A percentile compares a stretch with the other conserved stretches of the same genome.
These are phyloP conservation scores for Myotis vivesi DNA, from an alignment of 2,797 vertebrate species.

Conservation along the genomic window DNA sequence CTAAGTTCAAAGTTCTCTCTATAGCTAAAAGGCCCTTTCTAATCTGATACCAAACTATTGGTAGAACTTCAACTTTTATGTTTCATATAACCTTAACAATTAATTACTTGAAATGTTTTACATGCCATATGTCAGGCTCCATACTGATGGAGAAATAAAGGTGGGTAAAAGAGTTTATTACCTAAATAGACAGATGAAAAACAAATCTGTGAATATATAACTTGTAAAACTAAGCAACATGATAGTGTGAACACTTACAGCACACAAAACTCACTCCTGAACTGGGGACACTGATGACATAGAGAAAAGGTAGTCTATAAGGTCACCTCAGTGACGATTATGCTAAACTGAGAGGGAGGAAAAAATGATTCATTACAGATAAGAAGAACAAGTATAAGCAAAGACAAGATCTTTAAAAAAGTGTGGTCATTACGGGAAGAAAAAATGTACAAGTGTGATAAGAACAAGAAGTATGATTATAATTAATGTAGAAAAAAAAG, in stretches of 20 bases:
- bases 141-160: slow-evolving; percentile 20
- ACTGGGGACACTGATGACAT: neutral
- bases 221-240: neutral
- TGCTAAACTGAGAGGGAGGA: neutral
- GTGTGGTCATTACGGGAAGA: slow-evolving; percentile 16
- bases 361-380: slow-evolving; percentile 48
- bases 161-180: slow-evolving; percentile 27
- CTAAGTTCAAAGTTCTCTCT: neutral
- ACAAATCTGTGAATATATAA: slow-evolving; percentile 16
- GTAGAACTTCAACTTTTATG: neutral
- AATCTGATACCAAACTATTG: slow-evolving; percentile 17
- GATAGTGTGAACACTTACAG: neutral
- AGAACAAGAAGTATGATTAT: neutral
- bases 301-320: neutral
- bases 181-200: slow-evolving; percentile 19
- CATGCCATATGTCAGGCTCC: neutral
- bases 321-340: neutral
- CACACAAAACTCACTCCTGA: slow-evolving; percentile 22
- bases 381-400: slow-evolving; percentile 34
- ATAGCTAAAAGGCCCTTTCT: neutral
- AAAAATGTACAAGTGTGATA: slow-evolving; percentile 37
- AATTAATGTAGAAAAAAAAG: slow-evolving; percentile 20
- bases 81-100: slow-evolving; percentile 38
- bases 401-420: slow-evolving; percentile 55
- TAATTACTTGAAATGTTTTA: slow-evolving; percentile 44